Percentiles rank a stretch among this genome's conserved stretches.
phyloP scores from a whole-genome alignment of 2,113 vertebrate species.

The Tylochromis polylepis region DNA sequence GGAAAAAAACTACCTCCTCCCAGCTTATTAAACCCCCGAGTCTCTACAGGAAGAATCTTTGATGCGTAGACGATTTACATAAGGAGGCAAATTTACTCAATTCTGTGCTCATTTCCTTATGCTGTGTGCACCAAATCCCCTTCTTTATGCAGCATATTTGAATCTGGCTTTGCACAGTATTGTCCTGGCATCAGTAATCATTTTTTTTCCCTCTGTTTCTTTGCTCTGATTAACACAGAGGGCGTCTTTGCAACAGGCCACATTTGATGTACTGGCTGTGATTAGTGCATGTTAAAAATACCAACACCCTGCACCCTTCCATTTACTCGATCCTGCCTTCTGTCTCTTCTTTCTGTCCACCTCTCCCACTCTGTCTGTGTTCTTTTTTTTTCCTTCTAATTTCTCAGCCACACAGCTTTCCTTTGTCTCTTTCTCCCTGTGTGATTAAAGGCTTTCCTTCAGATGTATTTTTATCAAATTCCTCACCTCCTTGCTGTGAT shows the following conservation, averaged over 20 bases:
- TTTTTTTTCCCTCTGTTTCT: neutral
- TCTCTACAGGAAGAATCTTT: conserved; percentile 19
- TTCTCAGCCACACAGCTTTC: neutral
- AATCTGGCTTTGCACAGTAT: neutral
- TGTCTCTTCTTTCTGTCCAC: conserved; percentile 16
- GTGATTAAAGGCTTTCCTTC: conserved; percentile 22
- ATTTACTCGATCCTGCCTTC: conserved; percentile 24
- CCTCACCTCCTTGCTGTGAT: neutral
- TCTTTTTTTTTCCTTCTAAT: neutral
- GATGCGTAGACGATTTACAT: conserved; percentile 41
- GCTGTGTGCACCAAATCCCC: conserved; percentile 28
- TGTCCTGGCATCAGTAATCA: conserved; percentile 7
- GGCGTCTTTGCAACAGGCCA: conserved; percentile 10
- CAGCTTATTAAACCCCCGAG: conserved; percentile 31
- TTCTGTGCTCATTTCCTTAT: conserved; percentile 37
- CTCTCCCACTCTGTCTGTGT: conserved; percentile 10
- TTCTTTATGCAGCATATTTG: conserved; percentile 1
- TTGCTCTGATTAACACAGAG: conserved; percentile 46
- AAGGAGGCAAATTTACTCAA: conserved; percentile 11
- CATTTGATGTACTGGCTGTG: conserved; percentile 47
- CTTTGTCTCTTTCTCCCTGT: neutral
- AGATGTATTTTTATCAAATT: conserved; percentile 27
- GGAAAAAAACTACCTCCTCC: neutral
- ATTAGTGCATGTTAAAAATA: conserved; percentile 64
- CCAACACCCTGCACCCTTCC: conserved; percentile 11